Evolutionary conservation across 1,140 invertebrate species (phyloP), one percentile per base, ranked within the genome.

Genomic region (Propsilocerus akamusi): DNA sequence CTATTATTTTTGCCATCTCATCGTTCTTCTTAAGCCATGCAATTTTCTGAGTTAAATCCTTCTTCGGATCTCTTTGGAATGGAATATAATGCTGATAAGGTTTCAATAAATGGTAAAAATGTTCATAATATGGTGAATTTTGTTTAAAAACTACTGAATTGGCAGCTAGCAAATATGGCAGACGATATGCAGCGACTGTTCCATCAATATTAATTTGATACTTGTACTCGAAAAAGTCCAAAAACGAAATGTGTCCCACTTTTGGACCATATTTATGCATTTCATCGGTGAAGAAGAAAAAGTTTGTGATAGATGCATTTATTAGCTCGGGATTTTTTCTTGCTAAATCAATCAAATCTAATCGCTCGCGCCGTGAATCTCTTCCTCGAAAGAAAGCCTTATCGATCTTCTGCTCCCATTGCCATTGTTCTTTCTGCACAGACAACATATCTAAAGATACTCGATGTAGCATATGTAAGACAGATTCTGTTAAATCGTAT

Each of bases 141-240:
- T 94, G 90, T 70, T 97, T 98, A 2, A 97, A 72, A 10, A 97
- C 80, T 32, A 93, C 66, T 20, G 85, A 81, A 60, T 84, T 81
- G 8, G 93, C 91, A 50, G 76, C 83, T 49, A 97, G 63, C 11
- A 97, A 71, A 66, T 93, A 97, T 2, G 94, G 93, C 51, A 95
- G 78, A 56, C 94, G 72, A 69, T 97, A 98, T 1, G 93, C 86
- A 37, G 94, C 93, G 20, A 98, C 94, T 51, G 91, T 92, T 17
- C 94, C 94, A 75, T 98, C 94, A 46, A 97, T 77, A 62, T 83
- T 92, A 20, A 98, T 63, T 69, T 93, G 89, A 69, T 95, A 97
- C 71, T 96, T 97, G 59, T 91, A 92, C 90, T 97, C 78, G 69
- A 96, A 97, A 70, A 97, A 97, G 53, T 89, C 79, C 67, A 91